A percentile compares a stretch with the other conserved stretches of the same genome.
Evolutionary conservation across 2,113 vertebrate genomes (phyloP).

Genomic region (Tylochromis polylepis): DNA sequence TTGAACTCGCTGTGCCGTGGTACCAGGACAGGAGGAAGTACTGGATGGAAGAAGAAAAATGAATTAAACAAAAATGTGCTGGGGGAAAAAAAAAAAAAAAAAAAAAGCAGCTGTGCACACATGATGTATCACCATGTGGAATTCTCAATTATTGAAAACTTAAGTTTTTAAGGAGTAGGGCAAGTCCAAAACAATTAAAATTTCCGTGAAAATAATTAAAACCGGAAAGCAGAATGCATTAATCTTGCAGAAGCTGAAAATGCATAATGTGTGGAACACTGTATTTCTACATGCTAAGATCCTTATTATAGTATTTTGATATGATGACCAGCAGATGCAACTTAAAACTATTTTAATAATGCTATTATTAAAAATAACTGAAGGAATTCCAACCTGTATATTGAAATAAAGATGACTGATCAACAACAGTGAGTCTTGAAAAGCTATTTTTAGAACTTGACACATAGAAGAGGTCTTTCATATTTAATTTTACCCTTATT

Average conservation of each 20-base stretch:
- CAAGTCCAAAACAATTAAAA: not conserved
- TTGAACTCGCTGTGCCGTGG: conserved; percentile 98
- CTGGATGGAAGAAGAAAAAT: conserved; percentile 60
- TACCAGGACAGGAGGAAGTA: conserved; percentile 96
- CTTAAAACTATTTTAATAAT: not conserved
- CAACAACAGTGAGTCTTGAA: not conserved
- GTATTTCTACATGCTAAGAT: not conserved
- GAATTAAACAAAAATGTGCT: not conserved
- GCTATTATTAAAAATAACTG: not conserved
- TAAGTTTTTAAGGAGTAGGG: not conserved
- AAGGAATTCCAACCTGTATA: not conserved
- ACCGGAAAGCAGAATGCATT: not conserved
- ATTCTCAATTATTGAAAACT: not conserved
- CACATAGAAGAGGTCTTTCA: not conserved
- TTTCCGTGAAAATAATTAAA: not conserved
- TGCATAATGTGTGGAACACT: not conserved
- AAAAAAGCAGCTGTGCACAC: not conserved
- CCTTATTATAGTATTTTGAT: not conserved
- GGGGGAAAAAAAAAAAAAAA: too few species aligned
- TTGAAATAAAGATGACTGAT: not conserved
- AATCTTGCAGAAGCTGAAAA: not conserved
- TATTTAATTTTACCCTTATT: not conserved
- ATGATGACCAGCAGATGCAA: not conserved
- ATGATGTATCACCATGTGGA: not conserved
- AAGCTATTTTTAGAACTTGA: not conserved